Evolutionary conservation across 2,797 vertebrate genomes (phyloP).

Genomic region (Molossus molossus): DNA sequence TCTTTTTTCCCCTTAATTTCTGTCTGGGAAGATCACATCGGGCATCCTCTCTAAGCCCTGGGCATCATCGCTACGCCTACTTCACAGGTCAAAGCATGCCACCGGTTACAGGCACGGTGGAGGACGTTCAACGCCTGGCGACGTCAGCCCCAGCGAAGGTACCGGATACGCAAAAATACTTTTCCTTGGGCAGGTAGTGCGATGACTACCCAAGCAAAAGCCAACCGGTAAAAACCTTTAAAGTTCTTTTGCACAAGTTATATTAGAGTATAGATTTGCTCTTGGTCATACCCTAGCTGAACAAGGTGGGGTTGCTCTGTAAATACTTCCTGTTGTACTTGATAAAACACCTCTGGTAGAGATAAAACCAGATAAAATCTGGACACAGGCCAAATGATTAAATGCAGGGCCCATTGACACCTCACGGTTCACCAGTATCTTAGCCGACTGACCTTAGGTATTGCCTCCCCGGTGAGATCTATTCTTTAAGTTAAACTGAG

Average conservation of each 20-base stretch:
- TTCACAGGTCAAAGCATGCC: neutral
- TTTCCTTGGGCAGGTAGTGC: neutral
- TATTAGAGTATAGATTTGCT: neutral
- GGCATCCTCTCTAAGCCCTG: neutral
- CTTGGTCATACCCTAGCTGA: neutral
- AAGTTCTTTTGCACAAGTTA: rapidly evolving
- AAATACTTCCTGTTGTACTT: neutral
- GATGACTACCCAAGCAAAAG: neutral
- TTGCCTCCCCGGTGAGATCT: neutral
- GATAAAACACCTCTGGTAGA: neutral
- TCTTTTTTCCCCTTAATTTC: neutral
- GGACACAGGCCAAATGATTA: neutral
- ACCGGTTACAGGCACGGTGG: neutral
- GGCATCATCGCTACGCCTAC: neutral
- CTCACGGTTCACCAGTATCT: rapidly evolving
- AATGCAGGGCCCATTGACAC: neutral
- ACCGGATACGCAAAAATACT: neutral
- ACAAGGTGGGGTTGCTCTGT: neutral
- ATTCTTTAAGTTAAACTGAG: too few species aligned
- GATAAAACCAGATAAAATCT: too few species aligned
- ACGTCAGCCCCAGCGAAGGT: neutral
- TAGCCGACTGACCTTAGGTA: neutral
- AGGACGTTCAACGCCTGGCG: neutral
- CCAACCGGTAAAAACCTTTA: neutral
- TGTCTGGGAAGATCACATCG: neutral